Evolutionary conservation across 2,113 vertebrate genomes (phyloP), one percentile per base, ranked within the genome.

Genomic region (Hoplias malabaricus): DNA sequence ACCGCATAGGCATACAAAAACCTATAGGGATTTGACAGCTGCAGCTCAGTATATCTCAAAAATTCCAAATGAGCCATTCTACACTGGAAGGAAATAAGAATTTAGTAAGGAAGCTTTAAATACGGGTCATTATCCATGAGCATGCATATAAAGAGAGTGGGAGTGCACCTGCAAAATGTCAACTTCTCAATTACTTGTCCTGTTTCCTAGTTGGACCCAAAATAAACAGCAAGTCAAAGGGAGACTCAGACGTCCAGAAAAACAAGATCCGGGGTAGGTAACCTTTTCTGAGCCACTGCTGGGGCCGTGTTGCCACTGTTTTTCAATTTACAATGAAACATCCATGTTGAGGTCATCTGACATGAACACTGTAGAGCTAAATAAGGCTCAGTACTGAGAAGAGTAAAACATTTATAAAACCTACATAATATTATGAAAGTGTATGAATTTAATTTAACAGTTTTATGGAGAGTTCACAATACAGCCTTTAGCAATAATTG

Each of bases 231-330:
- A 93, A 90, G 89, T 80, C 85, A 83, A 91, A 89, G 82, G 91
- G 74, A 79, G 91, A 93, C 50, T 84, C 91, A 31, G 93, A 91
- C 54, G 83, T 91, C 40, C 92, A 92, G 86, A 93, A 93, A 87
- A 93, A 93, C 85, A 93, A 93, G 80, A 91, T 93, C 38, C 87
- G 83, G 72, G 92, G 93, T 93, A 87, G 48, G 88, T 74, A 68
- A 68, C 46, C 57, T 13, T 78, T 69, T 9, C 31, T 16, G 19
- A 36, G 12, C 43, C 4, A 21, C 56, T 5, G 4, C 21, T 13
- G 9, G 11, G 27, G 19, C 19, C 27, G 19, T 27, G 19, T 12
- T 46, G 14, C 42, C 29, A 48, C 27, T 13, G 33, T 43, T 76
- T n/a, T 33, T 54, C 31, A 65, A 19, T 19, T 29, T 3, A 34